These are phyloP conservation scores for Tenualosa ilisha DNA, from an alignment of 2,797 vertebrate species.

Conservation along the genomic window DNA sequence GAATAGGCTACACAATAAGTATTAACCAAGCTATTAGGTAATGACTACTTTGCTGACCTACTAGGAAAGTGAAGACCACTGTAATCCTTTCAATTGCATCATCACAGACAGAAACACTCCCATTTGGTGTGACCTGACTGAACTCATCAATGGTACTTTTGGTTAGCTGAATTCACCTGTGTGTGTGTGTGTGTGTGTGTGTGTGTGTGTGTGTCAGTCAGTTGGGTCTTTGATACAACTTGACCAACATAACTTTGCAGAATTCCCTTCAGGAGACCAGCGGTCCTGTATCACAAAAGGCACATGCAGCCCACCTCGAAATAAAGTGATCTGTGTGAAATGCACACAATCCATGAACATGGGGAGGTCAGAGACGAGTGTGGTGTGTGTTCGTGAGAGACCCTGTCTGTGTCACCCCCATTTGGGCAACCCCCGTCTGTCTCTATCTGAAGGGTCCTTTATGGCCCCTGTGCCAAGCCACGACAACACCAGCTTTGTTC, in stretches of 20 bases:
- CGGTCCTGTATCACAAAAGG: neutral
- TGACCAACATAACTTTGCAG: neutral
- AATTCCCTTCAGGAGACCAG: neutral
- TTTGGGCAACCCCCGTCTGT: constrained; percentile 47
- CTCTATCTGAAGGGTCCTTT: constrained; percentile 56
- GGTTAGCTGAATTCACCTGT: too few relatives aligned
- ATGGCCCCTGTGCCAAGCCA: constrained; percentile 50
- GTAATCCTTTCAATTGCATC: too few relatives aligned
- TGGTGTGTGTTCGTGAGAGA: neutral
- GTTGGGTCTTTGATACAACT: neutral
- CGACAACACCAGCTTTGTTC: constrained; percentile 74
- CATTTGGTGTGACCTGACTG: too few relatives aligned
- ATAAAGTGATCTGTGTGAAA: neutral
- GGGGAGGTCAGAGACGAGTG: neutral
- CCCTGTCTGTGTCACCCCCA: constrained; percentile 23
- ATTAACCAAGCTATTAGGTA: too few relatives aligned
- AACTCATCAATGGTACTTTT: too few relatives aligned
- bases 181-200: too few relatives aligned
- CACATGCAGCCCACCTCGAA: neutral
- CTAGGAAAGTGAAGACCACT: too few relatives aligned
- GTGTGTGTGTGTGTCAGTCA: neutral
- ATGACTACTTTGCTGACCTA: too few relatives aligned
- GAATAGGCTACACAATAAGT: too few relatives aligned
- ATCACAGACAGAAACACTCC: too few relatives aligned
- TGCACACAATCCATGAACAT: neutral